Base-by-base conservation (phyloP, 2,113 vertebrate species). In the Calonectris borealis region DNA sequence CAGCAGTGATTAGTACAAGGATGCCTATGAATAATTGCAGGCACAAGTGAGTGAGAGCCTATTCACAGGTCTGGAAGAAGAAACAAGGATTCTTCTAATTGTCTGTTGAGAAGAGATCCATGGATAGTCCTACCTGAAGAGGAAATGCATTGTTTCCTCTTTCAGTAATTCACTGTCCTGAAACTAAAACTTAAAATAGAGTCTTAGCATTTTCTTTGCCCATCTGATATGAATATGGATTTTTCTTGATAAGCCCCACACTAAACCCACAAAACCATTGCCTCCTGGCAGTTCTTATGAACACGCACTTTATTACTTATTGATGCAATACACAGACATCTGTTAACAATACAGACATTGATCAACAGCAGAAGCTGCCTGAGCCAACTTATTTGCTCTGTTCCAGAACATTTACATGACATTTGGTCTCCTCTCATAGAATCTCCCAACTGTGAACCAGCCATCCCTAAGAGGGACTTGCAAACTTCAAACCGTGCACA, bases 261-360 rank as follows among this genome's bases (percentile, higher is more conserved):
- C 65, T 38, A 86, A 90, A 84, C 38, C 44, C 27, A 72, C 55
- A 88, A 69, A 66, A 44, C 27, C 34, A 82, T 7, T 86, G 65
- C 57, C 72, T 94, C 68, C 88, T 90, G 91, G 83, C 78, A 96
- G 17, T 65, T 57, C 61, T 14, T 84, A 40, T 8, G 10, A 79
- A 82, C 52, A 93, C 77, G 40, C 34, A 89, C 58, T 89, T 94
- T 72, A 95, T 80, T 94, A 84, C 49, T 91, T 94, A 89, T 58
- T 62, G 73, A 93, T 85, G 83, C 73, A 93, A 80, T 70, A 57
- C 77, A 84, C 31, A 80, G 83, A 61, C 77, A 94, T 95, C 92
- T 96, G 91, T 60, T 94, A 94, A 93, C 86, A 94, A 87, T n/a
- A 76, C 6, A 44, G 77, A 71, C 48, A 49, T 22, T 80, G 73